Conservation (phyloP, 2,113 vertebrate species). For the Saguinus imperator region DNA sequence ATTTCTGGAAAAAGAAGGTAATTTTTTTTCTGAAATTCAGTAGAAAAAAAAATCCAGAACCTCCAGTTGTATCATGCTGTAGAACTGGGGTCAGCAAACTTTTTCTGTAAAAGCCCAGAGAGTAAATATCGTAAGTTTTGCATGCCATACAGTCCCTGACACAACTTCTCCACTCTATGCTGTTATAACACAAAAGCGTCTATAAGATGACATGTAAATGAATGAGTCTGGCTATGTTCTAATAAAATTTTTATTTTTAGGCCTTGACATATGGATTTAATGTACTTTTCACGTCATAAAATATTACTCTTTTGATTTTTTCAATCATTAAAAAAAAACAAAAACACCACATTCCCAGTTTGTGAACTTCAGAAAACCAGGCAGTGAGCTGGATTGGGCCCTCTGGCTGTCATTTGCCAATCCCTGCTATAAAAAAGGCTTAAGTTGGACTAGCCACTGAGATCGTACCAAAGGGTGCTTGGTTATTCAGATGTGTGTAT, state of each 20-base stretch:
- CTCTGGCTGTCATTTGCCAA: neutral
- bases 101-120: neutral
- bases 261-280: slow-evolving; percentile 29
- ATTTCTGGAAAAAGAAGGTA: neutral
- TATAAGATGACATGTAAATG: neutral
- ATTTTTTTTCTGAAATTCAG: neutral
- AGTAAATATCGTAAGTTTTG: neutral
- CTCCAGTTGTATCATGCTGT: neutral
- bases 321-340: neutral
- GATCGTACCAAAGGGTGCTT: neutral
- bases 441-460: neutral
- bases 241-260: slow-evolving; percentile 38
- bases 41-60: slow-evolving; percentile 10
- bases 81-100: neutral
- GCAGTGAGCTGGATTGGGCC: neutral
- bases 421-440: neutral
- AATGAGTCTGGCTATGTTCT: slow-evolving; percentile 20
- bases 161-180: neutral
- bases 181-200: neutral
- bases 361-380: neutral
- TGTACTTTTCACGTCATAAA: slow-evolving; percentile 25
- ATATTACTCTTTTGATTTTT: neutral
- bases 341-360: neutral
- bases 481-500: neutral
- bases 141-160: neutral